Evolutionary conservation across 2,888 invertebrate species (phyloP).

Genomic region (Rhingia rostrata): DNA sequence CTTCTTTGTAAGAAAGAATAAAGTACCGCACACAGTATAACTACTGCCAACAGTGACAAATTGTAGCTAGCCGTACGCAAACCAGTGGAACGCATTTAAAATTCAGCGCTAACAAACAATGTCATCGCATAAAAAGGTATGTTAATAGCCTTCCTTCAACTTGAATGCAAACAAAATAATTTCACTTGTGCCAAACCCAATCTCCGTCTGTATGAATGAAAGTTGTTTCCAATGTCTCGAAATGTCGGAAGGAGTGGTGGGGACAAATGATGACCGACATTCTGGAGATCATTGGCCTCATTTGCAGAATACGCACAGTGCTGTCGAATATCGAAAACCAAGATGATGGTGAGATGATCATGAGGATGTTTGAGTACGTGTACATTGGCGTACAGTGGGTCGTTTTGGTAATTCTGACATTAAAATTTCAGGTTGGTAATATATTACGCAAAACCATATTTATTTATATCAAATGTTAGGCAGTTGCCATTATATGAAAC

Average conservation of each 20-base stretch:
- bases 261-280: constrained; percentile 59
- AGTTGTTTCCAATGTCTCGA: constrained; percentile 55
- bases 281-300: constrained; percentile 60
- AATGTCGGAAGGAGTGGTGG: not conserved
- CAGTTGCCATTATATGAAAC: too few species aligned
- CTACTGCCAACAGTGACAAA: not conserved
- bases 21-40: not conserved
- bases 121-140: constrained; percentile 2
- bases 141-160: constrained; percentile 27
- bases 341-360: constrained; percentile 7
- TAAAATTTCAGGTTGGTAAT: too few species aligned
- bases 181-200: constrained; percentile 67
- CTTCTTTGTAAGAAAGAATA: constrained; percentile 1
- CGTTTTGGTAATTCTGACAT: too few species aligned
- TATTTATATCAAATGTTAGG: too few species aligned
- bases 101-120: constrained; percentile 5
- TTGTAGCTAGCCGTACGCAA: not conserved
- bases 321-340: constrained; percentile 31
- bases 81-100: not conserved
- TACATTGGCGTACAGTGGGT: not conserved
- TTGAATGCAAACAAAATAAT: constrained; percentile 25
- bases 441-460: too few species aligned
- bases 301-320: constrained; percentile 35
- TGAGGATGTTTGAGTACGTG: constrained; percentile 2
- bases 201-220: constrained; percentile 64